phyloP scores from a whole-genome alignment of 1,140 invertebrate species.

The Oryzaephilus surinamensis region DNA sequence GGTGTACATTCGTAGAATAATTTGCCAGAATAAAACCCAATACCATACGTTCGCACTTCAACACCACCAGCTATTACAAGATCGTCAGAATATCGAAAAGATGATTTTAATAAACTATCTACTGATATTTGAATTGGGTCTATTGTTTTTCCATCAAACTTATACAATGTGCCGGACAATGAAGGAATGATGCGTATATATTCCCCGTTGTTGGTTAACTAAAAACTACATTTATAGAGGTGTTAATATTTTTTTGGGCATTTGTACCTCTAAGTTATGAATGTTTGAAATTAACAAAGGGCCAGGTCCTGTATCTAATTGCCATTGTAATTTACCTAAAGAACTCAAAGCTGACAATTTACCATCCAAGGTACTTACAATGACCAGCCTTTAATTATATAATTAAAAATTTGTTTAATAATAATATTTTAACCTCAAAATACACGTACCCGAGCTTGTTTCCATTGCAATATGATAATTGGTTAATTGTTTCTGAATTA shows the following conservation, averaged over 20 bases:
- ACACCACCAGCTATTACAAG: constrained; percentile 72
- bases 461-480: background rate
- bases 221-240: constrained; percentile 18
- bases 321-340: constrained; percentile 63
- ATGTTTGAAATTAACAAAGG: constrained; percentile 76
- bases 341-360: constrained; percentile 65
- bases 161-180: constrained; percentile 78
- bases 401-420: background rate
- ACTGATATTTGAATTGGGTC: constrained; percentile 77
- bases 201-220: constrained; percentile 79
- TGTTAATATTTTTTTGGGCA: background rate
- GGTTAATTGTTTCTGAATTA: background rate
- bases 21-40: constrained; percentile 64
- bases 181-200: constrained; percentile 84
- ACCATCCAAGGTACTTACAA: constrained; percentile 84
- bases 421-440: background rate
- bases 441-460: background rate
- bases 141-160: constrained; percentile 79
- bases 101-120: constrained; percentile 72
- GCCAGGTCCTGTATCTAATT: constrained; percentile 56
- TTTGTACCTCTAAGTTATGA: constrained; percentile 62
- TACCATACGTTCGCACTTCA: constrained; percentile 56
- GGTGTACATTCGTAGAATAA: constrained; percentile 69
- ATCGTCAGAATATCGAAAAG: constrained; percentile 76
- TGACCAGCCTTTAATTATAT: constrained; percentile 50